Conservation (phyloP, 2,888 invertebrate genomes). For the Agapetus fuscipes region DNA sequence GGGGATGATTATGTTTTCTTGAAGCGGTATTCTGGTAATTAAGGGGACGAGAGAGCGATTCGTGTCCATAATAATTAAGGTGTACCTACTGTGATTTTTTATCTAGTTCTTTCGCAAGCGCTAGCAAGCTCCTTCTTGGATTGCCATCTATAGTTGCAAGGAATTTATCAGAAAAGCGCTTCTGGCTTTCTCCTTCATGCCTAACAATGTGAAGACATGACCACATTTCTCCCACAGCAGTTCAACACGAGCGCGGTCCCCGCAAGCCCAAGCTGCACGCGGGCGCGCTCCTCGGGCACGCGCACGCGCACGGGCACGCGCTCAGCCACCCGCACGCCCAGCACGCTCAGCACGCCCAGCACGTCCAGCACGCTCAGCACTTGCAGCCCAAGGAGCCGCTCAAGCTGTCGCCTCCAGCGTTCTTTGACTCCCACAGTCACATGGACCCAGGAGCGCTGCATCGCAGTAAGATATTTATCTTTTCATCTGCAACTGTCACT, state of each 20-base stretch:
- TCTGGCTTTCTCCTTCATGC: neutral
- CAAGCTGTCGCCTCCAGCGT: slow-evolving; percentile 39
- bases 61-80: no score
- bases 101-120: no score
- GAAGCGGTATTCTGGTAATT: no score
- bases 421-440: no score
- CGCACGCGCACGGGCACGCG: slow-evolving; percentile 30
- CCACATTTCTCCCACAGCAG: slow-evolving; percentile 52
- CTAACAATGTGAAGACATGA: neutral
- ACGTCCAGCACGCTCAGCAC: no score
- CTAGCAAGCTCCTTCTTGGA: no score
- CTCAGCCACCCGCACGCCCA: slow-evolving; percentile 30
- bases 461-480: slow-evolving; percentile 31
- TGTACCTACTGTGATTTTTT: no score
- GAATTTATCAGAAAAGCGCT: no score
- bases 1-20: no score
- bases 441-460: slow-evolving; percentile 34
- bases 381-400: slow-evolving; percentile 24
- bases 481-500: slow-evolving; percentile 27
- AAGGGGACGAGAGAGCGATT: no score
- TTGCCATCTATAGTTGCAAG: no score
- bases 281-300: slow-evolving; percentile 28
- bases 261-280: slow-evolving; percentile 80
- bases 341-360: slow-evolving; percentile 27
- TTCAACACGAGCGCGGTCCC: slow-evolving; percentile 94